These are phyloP conservation scores for Bucco capensis DNA, from an alignment of 2,113 vertebrate genomes.

Conservation along the genomic window DNA sequence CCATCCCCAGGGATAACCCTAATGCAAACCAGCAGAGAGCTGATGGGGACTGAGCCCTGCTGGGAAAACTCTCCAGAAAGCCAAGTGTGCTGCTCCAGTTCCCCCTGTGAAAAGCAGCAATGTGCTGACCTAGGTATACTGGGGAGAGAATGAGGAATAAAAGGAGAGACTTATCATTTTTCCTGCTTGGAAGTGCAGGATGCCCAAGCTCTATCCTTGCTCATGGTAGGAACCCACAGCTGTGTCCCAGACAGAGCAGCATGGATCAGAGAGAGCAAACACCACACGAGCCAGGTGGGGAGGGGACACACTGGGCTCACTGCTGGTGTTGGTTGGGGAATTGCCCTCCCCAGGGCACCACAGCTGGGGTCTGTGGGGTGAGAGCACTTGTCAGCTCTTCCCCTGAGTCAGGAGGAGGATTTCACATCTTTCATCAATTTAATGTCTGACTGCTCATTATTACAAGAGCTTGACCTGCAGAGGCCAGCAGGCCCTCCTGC, in stretches of 20 bases:
- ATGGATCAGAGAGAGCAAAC: neutral
- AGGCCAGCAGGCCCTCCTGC: accelerated
- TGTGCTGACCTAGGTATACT: neutral
- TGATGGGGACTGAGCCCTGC: neutral
- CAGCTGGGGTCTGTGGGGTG: accelerated
- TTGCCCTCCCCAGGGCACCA: neutral
- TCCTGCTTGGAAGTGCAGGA: neutral
- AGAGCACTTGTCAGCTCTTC: neutral
- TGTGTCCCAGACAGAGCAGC: accelerated
- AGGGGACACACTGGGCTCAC: neutral
- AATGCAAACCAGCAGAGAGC: neutral
- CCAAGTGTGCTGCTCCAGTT: neutral
- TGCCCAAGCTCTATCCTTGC: neutral
- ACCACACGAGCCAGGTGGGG: neutral
- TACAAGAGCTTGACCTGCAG: neutral
- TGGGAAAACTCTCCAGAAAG: neutral
- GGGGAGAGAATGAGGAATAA: neutral
- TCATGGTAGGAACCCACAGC: accelerated
- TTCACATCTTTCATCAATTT: neutral
- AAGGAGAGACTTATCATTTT: neutral
- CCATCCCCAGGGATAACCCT: no score
- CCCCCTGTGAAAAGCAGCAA: no score
- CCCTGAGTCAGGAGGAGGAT: neutral
- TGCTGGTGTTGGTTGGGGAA: accelerated
- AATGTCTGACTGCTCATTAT: neutral